These are phyloP conservation scores for Gouania willdenowi DNA, from an alignment of 2,797 vertebrate genomes.

Conservation along the genomic window DNA sequence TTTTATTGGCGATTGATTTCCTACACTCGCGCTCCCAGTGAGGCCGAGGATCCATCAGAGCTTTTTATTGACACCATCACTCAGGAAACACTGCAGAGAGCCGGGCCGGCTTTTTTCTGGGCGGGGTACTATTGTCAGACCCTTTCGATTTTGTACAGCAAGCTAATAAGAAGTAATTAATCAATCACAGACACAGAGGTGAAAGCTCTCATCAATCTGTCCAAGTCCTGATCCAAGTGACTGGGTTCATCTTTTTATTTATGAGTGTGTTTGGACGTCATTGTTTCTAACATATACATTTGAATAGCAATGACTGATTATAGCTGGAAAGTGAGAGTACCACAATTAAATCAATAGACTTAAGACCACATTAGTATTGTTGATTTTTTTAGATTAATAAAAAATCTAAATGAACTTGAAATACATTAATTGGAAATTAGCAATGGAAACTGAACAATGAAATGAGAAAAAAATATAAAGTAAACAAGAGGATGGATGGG, in stretches of 20 bases:
- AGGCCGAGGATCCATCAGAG: conserved; percentile 49
- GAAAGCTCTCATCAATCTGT: conserved; percentile 36
- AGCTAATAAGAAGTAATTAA: conserved; percentile 51
- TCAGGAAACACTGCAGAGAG: conserved; percentile 27
- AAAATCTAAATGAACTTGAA: no score
- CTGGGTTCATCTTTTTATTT: conserved; percentile 15
- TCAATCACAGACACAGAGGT: conserved; percentile 41
- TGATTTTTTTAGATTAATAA: no score
- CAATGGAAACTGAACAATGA: no score
- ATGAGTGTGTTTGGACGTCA: not conserved
- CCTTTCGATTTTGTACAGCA: conserved; percentile 21
- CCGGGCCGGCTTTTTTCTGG: conserved; percentile 25
- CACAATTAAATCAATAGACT: no score
- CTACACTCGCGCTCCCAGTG: conserved; percentile 18
- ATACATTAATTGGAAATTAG: no score
- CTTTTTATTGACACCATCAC: conserved; percentile 58
- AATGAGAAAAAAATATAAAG: no score
- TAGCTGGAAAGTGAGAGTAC: no score
- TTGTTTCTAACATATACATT: no score
- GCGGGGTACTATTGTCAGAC: conserved; percentile 18
- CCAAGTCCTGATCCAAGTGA: conserved; percentile 41
- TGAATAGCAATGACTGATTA: no score
- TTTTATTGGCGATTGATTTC: conserved; percentile 71
- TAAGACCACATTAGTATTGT: no score
- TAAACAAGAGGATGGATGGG: no score